Evolutionary conservation across 1,140 invertebrate genomes (phyloP).

Genomic region (Formica selysi): DNA sequence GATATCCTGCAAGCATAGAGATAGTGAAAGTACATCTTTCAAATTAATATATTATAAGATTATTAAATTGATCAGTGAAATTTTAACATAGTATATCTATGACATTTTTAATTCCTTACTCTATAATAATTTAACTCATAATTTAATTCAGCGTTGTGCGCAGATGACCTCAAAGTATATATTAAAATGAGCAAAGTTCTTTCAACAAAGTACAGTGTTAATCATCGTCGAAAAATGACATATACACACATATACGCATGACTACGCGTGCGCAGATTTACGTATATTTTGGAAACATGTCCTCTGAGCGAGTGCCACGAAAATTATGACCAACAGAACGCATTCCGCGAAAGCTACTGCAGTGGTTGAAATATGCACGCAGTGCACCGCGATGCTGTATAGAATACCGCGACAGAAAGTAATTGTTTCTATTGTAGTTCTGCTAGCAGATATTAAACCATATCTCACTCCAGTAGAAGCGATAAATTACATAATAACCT

Average conservation of each 20-base stretch:
- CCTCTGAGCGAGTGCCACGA: background rate
- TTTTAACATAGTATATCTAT: no score
- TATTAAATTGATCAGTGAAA: no score
- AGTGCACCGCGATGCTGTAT: conserved; percentile 15
- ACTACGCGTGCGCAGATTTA: background rate
- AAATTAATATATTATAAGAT: no score
- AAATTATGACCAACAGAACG: conserved; percentile 63
- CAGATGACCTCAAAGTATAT: no score
- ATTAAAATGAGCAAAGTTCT: background rate
- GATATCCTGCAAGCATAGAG: no score
- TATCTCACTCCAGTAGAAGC: conserved; percentile 21
- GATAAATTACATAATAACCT: conserved; percentile 37
- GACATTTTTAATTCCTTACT: no score
- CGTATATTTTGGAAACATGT: conserved; percentile 33
- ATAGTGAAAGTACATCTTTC: no score
- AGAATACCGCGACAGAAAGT: conserved; percentile 60
- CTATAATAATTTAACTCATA: no score
- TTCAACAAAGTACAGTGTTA: background rate
- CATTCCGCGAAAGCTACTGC: conserved; percentile 33
- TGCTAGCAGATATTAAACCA: conserved; percentile 63
- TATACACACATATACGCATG: background rate
- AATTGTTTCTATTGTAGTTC: conserved; percentile 64
- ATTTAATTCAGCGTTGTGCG: no score
- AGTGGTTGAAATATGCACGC: conserved; percentile 67
- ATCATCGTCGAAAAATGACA: background rate